A percentile compares a stretch with the other conserved stretches of the same genome.
These are phyloP conservation scores for Nautilus pompilius DNA, from an alignment of 1,140 invertebrate species.

Conservation along the genomic window DNA sequence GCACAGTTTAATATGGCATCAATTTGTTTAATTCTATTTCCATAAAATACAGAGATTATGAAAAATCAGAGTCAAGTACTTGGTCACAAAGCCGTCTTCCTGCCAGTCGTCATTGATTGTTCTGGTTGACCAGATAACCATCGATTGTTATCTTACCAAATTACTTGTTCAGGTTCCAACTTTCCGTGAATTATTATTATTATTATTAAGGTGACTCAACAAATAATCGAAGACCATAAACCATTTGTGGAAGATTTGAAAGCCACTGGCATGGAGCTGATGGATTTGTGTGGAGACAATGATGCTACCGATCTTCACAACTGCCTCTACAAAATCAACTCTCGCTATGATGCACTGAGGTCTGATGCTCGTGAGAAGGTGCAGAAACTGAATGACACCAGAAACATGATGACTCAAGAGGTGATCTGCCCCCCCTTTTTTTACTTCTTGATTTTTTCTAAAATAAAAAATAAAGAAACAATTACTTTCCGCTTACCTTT, in stretches of 20 bases:
- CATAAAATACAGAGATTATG: no score
- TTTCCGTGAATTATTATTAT: no score
- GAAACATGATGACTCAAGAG: slow-evolving; percentile 65
- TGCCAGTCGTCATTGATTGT: no score
- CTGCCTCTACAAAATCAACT: slow-evolving; percentile 81
- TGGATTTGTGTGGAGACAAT: slow-evolving; percentile 84
- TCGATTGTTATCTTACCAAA: no score
- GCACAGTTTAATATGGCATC: no score
- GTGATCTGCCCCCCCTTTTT: no score
- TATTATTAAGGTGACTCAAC: slow-evolving; percentile 59
- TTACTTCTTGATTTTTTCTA: background rate
- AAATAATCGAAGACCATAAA: slow-evolving; percentile 91
- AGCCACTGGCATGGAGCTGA: slow-evolving; percentile 87
- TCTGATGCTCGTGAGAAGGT: slow-evolving; percentile 79
- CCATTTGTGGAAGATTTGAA: slow-evolving; percentile 95
- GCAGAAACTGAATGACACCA: slow-evolving; percentile 74
- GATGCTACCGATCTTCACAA: slow-evolving; percentile 87
- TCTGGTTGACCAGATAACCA: no score
- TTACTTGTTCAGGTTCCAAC: no score
- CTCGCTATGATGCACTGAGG: slow-evolving; percentile 79
- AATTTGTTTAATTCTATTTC: no score
- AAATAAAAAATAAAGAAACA: background rate
- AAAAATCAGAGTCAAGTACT: no score
- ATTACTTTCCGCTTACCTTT: background rate
- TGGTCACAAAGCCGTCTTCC: no score